A percentile compares a stretch with the other conserved stretches of the same genome.
Evolutionary conservation across 2,888 invertebrate species (phyloP).

Genomic region (Prosapia bicincta): DNA sequence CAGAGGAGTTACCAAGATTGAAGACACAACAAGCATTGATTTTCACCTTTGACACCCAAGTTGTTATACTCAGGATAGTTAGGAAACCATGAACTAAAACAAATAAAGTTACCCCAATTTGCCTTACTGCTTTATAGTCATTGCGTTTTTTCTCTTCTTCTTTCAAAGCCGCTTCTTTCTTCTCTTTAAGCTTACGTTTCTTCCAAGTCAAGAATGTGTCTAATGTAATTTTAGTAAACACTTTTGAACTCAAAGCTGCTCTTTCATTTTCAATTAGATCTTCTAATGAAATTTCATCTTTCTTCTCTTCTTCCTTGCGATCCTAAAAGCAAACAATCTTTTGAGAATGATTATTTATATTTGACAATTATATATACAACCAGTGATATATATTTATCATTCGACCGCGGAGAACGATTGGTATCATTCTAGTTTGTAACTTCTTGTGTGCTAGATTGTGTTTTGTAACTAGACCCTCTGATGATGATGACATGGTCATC

Average conservation of each 20-base stretch:
- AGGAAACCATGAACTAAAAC: too few species aligned
- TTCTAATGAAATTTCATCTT: constrained; percentile 86
- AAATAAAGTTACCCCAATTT: constrained; percentile 85
- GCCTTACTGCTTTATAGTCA: constrained; percentile 90
- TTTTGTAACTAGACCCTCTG: too few species aligned
- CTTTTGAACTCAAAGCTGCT: constrained; percentile 74
- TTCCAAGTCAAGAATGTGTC: constrained; percentile 98
- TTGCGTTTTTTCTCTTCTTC: constrained; percentile 88
- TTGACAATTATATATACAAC: too few species aligned
- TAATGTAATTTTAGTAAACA: constrained; percentile 83
- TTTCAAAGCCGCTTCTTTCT: constrained; percentile 63
- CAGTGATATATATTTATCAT: too few species aligned
- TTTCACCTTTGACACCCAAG: too few species aligned
- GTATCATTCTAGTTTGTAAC: too few species aligned
- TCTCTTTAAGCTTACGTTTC: constrained; percentile 90
- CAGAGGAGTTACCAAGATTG: too few species aligned
- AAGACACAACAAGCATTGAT: too few species aligned
- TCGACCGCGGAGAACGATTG: too few species aligned
- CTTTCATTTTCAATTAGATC: constrained; percentile 94
- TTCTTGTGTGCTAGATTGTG: too few species aligned
- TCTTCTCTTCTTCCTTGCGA: constrained; percentile 79
- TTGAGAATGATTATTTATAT: background rate
- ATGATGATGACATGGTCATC: too few species aligned
- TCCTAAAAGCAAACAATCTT: constrained; percentile 49
- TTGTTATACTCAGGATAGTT: too few species aligned